These are phyloP conservation scores for Gambusia affinis DNA, from an alignment of 2,113 vertebrate species.

Conservation along the genomic window DNA sequence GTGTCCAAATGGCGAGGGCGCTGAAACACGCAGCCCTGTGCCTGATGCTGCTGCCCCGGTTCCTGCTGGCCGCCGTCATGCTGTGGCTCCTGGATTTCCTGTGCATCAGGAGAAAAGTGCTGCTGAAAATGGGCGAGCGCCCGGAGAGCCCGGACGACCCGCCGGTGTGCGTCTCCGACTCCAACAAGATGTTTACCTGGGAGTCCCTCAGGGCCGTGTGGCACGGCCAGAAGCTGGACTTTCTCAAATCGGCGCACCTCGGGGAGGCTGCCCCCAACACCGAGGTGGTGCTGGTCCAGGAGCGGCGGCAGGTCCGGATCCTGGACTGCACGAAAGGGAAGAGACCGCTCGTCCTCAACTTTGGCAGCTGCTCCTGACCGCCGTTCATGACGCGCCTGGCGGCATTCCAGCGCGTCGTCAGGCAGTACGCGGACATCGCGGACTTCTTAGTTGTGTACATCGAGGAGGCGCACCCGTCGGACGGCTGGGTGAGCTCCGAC, in stretches of 20 bases:
- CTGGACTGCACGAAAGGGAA: conserved; percentile 89
- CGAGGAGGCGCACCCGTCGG: conserved; percentile 97
- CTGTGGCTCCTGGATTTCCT: conserved; percentile 97
- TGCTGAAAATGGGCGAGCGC: conserved; percentile 80
- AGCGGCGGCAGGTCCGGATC: conserved; percentile 83
- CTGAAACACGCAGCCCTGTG: conserved; percentile 91
- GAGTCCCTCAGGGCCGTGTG: conserved; percentile 96
- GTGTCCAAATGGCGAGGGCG: conserved; percentile 86
- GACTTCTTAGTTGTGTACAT: conserved; percentile 98
- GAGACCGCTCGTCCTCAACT: conserved; percentile 95
- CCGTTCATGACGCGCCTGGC: conserved; percentile 98
- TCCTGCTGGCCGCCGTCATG: conserved; percentile 92
- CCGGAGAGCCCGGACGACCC: conserved; percentile 88
- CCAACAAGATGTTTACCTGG: conserved; percentile 94
- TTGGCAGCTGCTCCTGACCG: conserved; percentile 99
- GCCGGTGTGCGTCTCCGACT: conserved; percentile 93
- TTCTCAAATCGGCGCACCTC: conserved; percentile 93
- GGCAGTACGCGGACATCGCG: conserved; percentile 91
- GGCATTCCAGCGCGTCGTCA: conserved; percentile 91
- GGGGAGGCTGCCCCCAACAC: conserved; percentile 92
- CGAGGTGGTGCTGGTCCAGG: conserved; percentile 90
- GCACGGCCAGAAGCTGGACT: conserved; percentile 97
- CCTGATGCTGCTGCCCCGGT: conserved; percentile 93
- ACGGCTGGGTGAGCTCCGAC: conserved; percentile 98
- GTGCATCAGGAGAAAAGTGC: conserved; percentile 92